phyloP scores from a whole-genome alignment of 1,140 invertebrate species.

The Sarcophaga peregrina region DNA sequence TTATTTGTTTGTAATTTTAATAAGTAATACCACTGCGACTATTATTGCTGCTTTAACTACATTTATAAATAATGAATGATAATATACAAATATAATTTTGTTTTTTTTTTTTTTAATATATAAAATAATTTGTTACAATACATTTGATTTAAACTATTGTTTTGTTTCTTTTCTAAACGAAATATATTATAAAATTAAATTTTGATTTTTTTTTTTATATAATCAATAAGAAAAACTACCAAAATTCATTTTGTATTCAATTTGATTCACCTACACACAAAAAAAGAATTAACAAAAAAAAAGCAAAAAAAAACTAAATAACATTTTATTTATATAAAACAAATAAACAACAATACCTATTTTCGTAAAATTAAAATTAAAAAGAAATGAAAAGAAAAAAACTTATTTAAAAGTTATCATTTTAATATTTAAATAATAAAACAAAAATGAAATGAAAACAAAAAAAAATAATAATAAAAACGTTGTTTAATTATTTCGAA shows the following conservation, averaged over 20 bases:
- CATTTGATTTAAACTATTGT: constrained; percentile 1
- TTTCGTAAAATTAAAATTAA: neutral
- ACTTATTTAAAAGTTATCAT: constrained; percentile 11
- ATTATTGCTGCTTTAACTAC: neutral
- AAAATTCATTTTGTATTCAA: neutral
- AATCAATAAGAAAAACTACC: neutral
- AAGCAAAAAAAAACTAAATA: neutral
- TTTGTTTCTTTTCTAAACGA: constrained; percentile 1
- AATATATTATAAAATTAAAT: neutral
- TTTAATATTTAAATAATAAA: constrained; percentile 18
- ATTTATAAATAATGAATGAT: neutral
- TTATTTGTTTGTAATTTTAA: constrained; percentile 15
- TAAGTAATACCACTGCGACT: neutral
- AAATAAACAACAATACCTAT: constrained; percentile 13
- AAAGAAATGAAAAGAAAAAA: neutral
- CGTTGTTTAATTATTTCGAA: neutral
- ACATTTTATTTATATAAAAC: constrained; percentile 10
- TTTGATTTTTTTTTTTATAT: neutral
- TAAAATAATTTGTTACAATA: neutral
- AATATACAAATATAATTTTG: neutral
- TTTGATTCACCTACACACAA: neutral
- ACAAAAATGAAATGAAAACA: neutral
- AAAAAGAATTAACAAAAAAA: neutral
- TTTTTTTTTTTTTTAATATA: neutral
- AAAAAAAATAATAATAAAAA: neutral